Base-by-base conservation (phyloP, 2,113 vertebrate species). In the Merops nubicus region DNA sequence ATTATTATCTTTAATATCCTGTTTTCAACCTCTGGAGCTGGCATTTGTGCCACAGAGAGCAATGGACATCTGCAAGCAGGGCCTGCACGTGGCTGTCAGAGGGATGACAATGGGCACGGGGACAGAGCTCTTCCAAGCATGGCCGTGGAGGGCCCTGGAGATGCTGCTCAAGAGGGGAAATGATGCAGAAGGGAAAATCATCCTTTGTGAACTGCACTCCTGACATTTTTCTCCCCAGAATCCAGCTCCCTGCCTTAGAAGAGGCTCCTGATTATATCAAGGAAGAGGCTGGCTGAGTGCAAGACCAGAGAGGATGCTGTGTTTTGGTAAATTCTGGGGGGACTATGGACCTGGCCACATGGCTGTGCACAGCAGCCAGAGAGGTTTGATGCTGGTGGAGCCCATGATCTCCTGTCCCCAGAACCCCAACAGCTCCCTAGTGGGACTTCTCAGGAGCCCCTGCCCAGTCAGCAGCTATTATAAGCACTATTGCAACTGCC, bases 1-100 rank as follows among this genome's bases (percentile, higher is more conserved):
- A 96, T 92, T 86, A 81, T 43, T 63, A 95, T 92, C 63, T 95
- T 88, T 90, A 95, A 95, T 90, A 95, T 88, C 90, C 90, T 86
- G 82, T 65, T 88, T 73, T 73, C 62, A 88, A 43, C 59, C 25
- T 15, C 56, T 29, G 38, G 50, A 47, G 56, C 33, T 70, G 42
- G 34, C 42, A 90, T 62, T 84, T 91, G 64, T 90, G 68, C 47
- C 68, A 86, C 85, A 86, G 80, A 96, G 31, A 93, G 67, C 63
- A 76, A 72, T 0, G 0, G 59, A 21, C 1, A 0, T 22, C 75
- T 84, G 54, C 0, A 18, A 80, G 47, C 15, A 28, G 51, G 31
- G 25, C 31, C 40, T 5, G 12, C 0, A 9, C 0, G 8, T 0
- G 4, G 42, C 60, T 42, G 47, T 16, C 2, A 4, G 53, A 34